Base-by-base conservation (phyloP, 2,113 vertebrate genomes). In the Chrysemys picta region DNA sequence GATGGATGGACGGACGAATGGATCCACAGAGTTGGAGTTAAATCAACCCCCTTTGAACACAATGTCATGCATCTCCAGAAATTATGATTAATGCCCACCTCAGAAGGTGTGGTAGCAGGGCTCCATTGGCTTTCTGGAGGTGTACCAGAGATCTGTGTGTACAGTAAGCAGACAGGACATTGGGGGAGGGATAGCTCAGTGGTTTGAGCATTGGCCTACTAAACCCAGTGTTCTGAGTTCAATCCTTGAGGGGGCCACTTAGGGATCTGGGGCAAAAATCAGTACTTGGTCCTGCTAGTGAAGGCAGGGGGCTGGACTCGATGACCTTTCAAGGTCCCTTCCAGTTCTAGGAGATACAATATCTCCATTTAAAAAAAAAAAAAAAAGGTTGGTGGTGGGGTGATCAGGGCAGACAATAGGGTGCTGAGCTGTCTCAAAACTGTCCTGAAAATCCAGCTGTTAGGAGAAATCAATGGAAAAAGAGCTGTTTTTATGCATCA, bases 141-240 rank as follows among this genome's bases (percentile, higher is more conserved):
- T 1, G 0, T 50, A 11, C 56, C 57, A 89, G 42, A 45, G 45
- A 59, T 4, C 2, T 1, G 11, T 53, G 16, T 0, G 8, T 35
- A 50, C 0, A 0, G 4, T 22, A 17, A 52, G 83, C 42, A 35
- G 19, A 25, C 11, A 76, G 35, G 45, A 6, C 45, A 6, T 45
- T 6, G 45, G 45, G 45, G 45, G 45, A 45, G 45, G 45, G 45
- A 45, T 45, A 45, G 45, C 5, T 45, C 45, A 45, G 45, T 45
- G 45, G 45, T 45, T 45, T 45, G 45, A 45, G 45, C 45, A 45
- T 6, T 45, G 45, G 45, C 6, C 45, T 7, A 6, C 45, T 45
- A 45, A 45, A 6, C 45, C 45, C 45, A 45, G 45, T 5, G 45
- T 45, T 45, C 5, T 45, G 45, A 45, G 45, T 45, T 45, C 45